These are phyloP conservation scores for Ptychadena robeensis DNA, from an alignment of 2,797 vertebrate species.

Conservation along the genomic window DNA sequence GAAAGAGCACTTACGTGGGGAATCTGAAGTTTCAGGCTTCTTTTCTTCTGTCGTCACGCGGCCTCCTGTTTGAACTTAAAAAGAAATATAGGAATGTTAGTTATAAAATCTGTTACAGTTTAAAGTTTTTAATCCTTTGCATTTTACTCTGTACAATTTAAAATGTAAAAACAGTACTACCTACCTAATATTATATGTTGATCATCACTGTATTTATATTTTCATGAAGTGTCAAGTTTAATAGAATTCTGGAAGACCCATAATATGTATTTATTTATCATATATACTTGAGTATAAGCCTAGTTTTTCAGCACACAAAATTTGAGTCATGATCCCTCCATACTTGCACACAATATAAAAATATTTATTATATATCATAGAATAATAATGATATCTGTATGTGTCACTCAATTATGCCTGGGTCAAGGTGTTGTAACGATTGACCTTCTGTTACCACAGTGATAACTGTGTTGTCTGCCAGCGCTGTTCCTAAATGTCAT, in stretches of 20 bases:
- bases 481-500: too few relatives aligned
- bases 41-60: constrained; percentile 71
- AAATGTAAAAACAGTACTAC: not conserved
- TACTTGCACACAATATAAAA: too few relatives aligned
- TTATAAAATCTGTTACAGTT: not conserved
- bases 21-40: constrained; percentile 71
- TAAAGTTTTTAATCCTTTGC: not conserved
- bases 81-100: constrained; percentile 39
- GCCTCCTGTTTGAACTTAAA: constrained; percentile 78
- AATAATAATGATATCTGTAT: too few relatives aligned
- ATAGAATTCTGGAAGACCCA: not conserved
- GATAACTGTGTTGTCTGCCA: too few relatives aligned
- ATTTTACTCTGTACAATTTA: not conserved
- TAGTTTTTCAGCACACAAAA: too few relatives aligned
- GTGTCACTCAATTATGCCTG: too few relatives aligned
- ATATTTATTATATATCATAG: too few relatives aligned
- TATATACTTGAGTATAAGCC: too few relatives aligned
- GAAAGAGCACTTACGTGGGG: constrained; percentile 74
- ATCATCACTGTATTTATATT: not conserved
- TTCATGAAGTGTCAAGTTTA: not conserved
- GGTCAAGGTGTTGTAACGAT: too few relatives aligned
- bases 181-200: not conserved
- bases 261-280: not conserved
- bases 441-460: too few relatives aligned
- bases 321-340: too few relatives aligned